phyloP scores from a whole-genome alignment of 2,113 vertebrate genomes.

The Orthonyx spaldingii region DNA sequence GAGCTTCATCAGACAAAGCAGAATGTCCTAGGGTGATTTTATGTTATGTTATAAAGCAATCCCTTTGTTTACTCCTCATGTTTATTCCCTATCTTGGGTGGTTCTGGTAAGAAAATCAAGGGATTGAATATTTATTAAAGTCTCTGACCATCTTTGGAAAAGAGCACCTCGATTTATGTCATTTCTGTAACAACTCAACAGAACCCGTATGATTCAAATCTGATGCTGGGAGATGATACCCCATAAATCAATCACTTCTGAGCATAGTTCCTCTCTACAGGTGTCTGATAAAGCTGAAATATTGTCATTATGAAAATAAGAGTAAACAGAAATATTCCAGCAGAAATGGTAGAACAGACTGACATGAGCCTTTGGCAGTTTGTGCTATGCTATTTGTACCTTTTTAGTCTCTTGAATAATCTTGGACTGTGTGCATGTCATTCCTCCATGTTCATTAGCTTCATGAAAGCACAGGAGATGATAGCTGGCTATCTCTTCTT shows the following conservation, averaged over 20 bases:
- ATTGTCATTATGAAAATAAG: background rate
- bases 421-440: background rate
- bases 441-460: background rate
- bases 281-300: background rate
- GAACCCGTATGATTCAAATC: background rate
- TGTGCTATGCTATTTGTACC: background rate
- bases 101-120: background rate
- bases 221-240: background rate
- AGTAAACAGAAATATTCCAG: background rate
- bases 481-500: background rate
- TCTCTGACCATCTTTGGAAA: background rate
- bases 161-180: background rate
- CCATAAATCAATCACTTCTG: background rate
- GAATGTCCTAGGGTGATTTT: too few species aligned
- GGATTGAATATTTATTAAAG: background rate
- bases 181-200: background rate
- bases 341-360: background rate
- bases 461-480: background rate
- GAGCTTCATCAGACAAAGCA: background rate
- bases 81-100: background rate
- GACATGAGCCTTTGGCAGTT: background rate
- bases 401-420: background rate
- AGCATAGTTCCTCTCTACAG: background rate
- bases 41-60: background rate
- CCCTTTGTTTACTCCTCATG: background rate